Evolutionary conservation across 1,140 invertebrate genomes (phyloP).

Genomic region (Lasioglossum albipes): DNA sequence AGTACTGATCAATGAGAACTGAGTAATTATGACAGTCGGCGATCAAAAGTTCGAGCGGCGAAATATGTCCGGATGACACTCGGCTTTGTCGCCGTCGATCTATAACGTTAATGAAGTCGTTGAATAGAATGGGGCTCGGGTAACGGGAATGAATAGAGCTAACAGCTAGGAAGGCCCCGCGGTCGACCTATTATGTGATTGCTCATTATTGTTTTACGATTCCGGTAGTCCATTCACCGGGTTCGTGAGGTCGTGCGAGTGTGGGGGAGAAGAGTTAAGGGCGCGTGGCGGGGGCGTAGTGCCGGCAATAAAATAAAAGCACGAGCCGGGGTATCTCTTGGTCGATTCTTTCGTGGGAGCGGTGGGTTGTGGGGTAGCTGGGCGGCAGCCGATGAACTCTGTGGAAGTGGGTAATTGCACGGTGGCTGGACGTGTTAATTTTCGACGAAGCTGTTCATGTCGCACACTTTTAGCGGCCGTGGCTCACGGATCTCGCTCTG

Average conservation of each 20-base stretch:
- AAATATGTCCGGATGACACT: conserved; percentile 7
- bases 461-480: background rate
- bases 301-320: conserved; percentile 53
- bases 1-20: too few relatives aligned
- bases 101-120: conserved; percentile 1
- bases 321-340: conserved; percentile 7
- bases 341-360: conserved; percentile 29
- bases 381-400: background rate
- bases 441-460: background rate
- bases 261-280: background rate
- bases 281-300: background rate
- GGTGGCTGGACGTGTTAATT: conserved; percentile 47
- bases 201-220: conserved; percentile 60
- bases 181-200: conserved; percentile 54
- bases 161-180: conserved; percentile 18
- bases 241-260: too few relatives aligned
- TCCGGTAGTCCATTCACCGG: background rate
- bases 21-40: background rate
- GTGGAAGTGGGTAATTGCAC: conserved; percentile 46
- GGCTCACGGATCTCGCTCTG: background rate
- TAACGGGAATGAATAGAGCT: conserved; percentile 27
- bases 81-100: conserved; percentile 11
- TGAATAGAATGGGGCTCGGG: background rate
- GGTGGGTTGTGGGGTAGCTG: background rate
- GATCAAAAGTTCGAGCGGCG: background rate